phyloP scores from a whole-genome alignment of 1,140 invertebrate genomes.

The Marisa cornuarietis region DNA sequence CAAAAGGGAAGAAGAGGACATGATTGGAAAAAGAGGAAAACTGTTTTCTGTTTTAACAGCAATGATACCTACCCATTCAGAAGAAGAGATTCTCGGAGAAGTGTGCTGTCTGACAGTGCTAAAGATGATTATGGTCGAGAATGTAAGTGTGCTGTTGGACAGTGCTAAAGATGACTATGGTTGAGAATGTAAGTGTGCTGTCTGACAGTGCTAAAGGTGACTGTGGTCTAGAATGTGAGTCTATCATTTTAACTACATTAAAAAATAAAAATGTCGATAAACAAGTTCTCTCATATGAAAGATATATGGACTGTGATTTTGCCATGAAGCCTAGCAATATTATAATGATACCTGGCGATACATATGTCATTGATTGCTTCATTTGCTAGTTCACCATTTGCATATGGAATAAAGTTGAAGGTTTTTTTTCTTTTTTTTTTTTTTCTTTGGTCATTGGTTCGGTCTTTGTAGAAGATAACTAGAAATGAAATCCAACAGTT shows the following conservation, averaged over 20 bases:
- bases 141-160: conserved; percentile 42
- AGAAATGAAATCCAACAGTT: background rate
- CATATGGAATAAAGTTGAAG: background rate
- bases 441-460: too few species aligned
- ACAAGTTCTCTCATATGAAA: too few species aligned
- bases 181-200: conserved; percentile 30
- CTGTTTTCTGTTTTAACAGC: conserved; percentile 31
- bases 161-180: conserved; percentile 42
- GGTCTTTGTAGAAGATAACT: too few species aligned
- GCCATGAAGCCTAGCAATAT: too few species aligned
- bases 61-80: conserved; percentile 49
- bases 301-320: too few species aligned
- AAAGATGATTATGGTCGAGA: conserved; percentile 40
- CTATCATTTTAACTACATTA: too few species aligned
- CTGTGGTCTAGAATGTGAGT: background rate
- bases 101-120: conserved; percentile 46
- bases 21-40: too few species aligned
- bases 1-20: too few species aligned
- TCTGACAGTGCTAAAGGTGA: conserved; percentile 51
- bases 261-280: too few species aligned
- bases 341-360: too few species aligned
- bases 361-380: too few species aligned
- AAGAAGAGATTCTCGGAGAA: conserved; percentile 43
- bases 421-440: too few species aligned
- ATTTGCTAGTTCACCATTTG: background rate